Evolutionary conservation across 2,797 vertebrate species (phyloP).

Genomic region (Staurois parvus): DNA sequence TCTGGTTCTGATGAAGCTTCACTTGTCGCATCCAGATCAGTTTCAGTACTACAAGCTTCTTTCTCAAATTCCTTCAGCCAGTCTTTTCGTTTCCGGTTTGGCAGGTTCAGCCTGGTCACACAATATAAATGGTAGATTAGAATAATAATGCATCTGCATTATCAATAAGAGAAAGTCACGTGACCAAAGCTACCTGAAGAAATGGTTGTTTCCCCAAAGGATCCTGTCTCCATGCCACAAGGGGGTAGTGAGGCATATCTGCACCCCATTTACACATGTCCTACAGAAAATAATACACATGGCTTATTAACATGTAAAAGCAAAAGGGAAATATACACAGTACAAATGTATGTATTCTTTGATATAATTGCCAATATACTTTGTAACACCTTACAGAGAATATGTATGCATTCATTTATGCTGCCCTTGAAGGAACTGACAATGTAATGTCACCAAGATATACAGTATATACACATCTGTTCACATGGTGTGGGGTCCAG

Average conservation of each 20-base stretch:
- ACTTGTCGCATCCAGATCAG: slow-evolving; percentile 90
- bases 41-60: slow-evolving; percentile 83
- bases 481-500: too few species aligned
- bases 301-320: neutral
- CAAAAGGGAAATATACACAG: neutral
- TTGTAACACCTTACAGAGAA: too few species aligned
- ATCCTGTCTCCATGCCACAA: slow-evolving; percentile 98
- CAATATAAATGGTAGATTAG: slow-evolving; percentile 41
- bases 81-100: slow-evolving; percentile 91
- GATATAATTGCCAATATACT: too few species aligned
- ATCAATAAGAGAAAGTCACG: neutral
- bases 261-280: slow-evolving; percentile 93
- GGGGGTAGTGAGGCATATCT: slow-evolving; percentile 83
- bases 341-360: too few species aligned
- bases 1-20: slow-evolving; percentile 97
- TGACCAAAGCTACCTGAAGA: slow-evolving; percentile 86
- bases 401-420: too few species aligned
- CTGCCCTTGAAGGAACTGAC: too few species aligned
- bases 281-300: slow-evolving; percentile 70
- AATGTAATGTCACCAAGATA: too few species aligned
- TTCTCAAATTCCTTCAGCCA: slow-evolving; percentile 93
- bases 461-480: too few species aligned
- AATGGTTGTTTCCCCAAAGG: slow-evolving; percentile 99
- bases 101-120: slow-evolving; percentile 88
- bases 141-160: neutral